These are phyloP conservation scores for Nomada goodeniana DNA, from an alignment of 2,888 invertebrate species.

Conservation along the genomic window DNA sequence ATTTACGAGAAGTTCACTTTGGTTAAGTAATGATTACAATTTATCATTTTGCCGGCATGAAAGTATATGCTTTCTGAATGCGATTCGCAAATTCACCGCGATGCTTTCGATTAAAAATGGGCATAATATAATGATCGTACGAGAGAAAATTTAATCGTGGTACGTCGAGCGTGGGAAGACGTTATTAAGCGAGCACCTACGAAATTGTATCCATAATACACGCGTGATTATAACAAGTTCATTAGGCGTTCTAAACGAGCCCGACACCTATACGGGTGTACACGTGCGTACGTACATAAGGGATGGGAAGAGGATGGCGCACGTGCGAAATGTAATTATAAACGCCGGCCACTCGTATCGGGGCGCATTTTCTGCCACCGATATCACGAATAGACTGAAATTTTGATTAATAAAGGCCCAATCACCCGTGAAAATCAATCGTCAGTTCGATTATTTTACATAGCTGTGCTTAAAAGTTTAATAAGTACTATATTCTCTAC, in stretches of 20 bases:
- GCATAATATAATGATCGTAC: constrained; percentile 1
- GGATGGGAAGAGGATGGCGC: constrained; percentile 45
- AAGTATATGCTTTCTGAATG: too few species aligned
- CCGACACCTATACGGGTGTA: constrained; percentile 39
- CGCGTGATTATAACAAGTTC: constrained; percentile 52
- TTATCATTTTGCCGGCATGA: too few species aligned
- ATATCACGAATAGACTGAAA: constrained; percentile 16
- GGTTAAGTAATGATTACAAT: too few species aligned
- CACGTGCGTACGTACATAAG: constrained; percentile 14
- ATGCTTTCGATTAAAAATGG: not conserved
- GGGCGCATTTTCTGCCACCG: constrained; percentile 12
- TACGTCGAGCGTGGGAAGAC: not conserved
- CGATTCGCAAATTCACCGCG: not conserved
- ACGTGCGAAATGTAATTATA: constrained; percentile 70
- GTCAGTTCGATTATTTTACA: not conserved
- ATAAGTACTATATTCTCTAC: too few species aligned
- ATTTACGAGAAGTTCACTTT: too few species aligned
- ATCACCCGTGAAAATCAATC: constrained; percentile 6
- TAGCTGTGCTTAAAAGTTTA: too few species aligned
- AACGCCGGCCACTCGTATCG: constrained; percentile 33
- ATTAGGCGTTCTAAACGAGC: constrained; percentile 60
- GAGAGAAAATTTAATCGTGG: constrained; percentile 32
- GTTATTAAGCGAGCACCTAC: constrained; percentile 36
- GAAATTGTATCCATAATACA: constrained; percentile 42
- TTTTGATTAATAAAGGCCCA: constrained; percentile 36